Base-by-base conservation (phyloP, 1,140 invertebrate species). In the Thaumetopoea pityocampa region DNA sequence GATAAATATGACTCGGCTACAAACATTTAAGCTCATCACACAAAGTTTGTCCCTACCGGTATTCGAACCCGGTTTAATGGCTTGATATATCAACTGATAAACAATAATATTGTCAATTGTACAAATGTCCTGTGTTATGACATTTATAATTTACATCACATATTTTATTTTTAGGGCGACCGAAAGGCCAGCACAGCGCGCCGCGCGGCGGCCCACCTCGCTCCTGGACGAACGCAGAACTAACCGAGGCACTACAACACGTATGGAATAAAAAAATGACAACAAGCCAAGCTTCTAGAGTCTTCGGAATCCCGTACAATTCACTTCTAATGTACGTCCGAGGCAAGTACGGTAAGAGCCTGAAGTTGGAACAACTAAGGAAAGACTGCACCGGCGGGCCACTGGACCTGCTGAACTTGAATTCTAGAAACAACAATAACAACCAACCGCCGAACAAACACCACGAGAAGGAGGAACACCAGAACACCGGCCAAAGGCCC, bases 241-340 rank as follows among this genome's bases (percentile, higher is more conserved):
- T 96, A 5, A 96, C 94, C 6, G 92, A 96, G 76, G 94, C 94
- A 0, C 85, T 96, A 7, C 93, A 95, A 59, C 93, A 95, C 71
- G 94, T 96, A 0, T 96, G 94, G 94, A 95, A 95, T 72, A 95
- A 95, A 65, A 95, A 95, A 66, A 96, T 96, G 93, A 96, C 94
- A n/a, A 96, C 94, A 1, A 95, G 93, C 46, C 94, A 96, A 76
- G 94, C 94, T 0, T 95, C 93, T 7, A 84, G 94, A 24, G 93
- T 95, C 57, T 96, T 95, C 70, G 94, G 94, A 3, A 96, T 96
- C 30, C 94, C 94, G 1, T 96, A 96, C 88, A 96, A 96, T 76
- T 94, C 93, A 10, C 82, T 96, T 1, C 86, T 96, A 7, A 96
- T 96, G 94, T 96, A 96, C 79, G 94, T 96, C 3, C 85, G 94